These are phyloP conservation scores for Callinectes sapidus DNA, from an alignment of 2,888 invertebrate species.

Conservation along the genomic window DNA sequence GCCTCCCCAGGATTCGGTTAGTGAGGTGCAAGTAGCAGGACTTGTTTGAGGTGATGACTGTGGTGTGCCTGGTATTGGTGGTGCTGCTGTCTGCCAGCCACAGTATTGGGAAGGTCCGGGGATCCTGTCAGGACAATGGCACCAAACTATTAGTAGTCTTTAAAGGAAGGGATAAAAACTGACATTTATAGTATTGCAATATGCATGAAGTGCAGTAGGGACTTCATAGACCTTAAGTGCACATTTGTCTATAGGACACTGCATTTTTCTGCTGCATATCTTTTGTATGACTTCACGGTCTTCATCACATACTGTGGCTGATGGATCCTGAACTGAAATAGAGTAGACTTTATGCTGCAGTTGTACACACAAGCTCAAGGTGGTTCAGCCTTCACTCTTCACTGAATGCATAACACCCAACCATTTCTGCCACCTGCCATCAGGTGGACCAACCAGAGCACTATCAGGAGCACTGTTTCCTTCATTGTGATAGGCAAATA, in stretches of 20 bases:
- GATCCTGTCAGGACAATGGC: not conserved
- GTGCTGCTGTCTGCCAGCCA: not conserved
- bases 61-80: conserved; percentile 2
- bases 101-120: not conserved
- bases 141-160: not conserved
- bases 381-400: not conserved
- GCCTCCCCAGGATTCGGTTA: conserved; percentile 55
- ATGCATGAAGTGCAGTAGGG: not conserved
- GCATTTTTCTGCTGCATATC: not conserved
- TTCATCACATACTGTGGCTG: not conserved
- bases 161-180: not conserved
- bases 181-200: not conserved
- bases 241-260: not conserved
- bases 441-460: not conserved
- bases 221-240: not conserved
- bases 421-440: not conserved
- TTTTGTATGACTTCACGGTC: not conserved
- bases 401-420: not conserved
- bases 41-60: conserved; percentile 16
- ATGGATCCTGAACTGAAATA: not conserved
- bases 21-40: conserved; percentile 51
- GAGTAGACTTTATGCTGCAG: not conserved
- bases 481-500: not conserved
- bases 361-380: conserved; percentile 6
- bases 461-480: not conserved